A percentile compares a stretch with the other conserved stretches of the same genome.
Evolutionary conservation across 2,113 vertebrate species (phyloP).

Genomic region (Promerops cafer): DNA sequence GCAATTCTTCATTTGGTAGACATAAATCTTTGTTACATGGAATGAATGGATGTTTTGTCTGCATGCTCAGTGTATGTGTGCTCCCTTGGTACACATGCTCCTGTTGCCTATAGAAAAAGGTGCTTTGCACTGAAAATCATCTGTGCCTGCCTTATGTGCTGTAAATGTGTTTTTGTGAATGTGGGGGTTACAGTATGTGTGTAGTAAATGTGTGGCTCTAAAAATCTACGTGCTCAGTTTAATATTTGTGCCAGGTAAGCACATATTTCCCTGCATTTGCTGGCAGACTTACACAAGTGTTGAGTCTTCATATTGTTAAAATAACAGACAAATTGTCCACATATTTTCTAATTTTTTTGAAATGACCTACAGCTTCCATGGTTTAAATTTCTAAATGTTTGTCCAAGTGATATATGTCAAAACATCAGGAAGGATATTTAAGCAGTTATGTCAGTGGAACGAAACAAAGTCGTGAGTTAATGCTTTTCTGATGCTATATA

Average conservation of each 20-base stretch:
- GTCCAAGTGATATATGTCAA: background rate
- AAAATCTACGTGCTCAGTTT: background rate
- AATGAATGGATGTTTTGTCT: background rate
- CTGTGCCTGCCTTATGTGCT: background rate
- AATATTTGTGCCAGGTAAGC: background rate
- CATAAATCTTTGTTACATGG: background rate
- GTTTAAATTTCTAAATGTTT: background rate
- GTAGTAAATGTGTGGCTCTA: background rate
- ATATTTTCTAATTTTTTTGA: conserved; percentile 1
- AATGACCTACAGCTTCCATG: background rate
- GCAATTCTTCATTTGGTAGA: background rate
- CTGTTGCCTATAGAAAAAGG: background rate
- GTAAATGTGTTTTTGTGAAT: background rate
- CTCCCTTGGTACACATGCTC: background rate
- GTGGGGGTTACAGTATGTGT: background rate
- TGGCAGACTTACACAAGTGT: background rate
- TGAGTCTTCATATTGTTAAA: conserved; percentile 16
- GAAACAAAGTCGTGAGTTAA: conserved; percentile 29
- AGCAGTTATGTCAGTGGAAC: conserved; percentile 15
- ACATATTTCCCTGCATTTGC: background rate
- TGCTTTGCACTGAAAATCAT: background rate
- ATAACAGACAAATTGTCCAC: background rate
- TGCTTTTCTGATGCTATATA: conserved; percentile 50
- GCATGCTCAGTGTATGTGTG: background rate
- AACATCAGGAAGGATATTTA: conserved; percentile 11